Base-by-base conservation (phyloP, 2,797 vertebrate genomes). In the Acanthiza pusilla region DNA sequence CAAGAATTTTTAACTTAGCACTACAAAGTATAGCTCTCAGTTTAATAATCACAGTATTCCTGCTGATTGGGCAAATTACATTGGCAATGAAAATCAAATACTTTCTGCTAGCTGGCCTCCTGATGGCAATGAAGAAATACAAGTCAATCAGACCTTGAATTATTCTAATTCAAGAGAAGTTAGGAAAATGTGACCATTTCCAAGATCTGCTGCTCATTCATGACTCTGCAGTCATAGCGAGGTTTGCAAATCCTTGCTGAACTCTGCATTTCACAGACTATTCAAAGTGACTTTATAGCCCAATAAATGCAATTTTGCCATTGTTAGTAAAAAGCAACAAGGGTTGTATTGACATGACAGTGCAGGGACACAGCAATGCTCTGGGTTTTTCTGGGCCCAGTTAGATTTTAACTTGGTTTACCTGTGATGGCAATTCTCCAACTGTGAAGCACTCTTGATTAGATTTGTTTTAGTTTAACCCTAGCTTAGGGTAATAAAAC, bases 11-110 rank as follows among this genome's bases (percentile, higher is more conserved):
- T 92, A 87, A 91, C 82, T 82, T 73, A 70, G 48, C 57, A 88
- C 21, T 89, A 73, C n/a, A 92, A 84, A 58, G 73, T 88, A 67
- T n/a, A 90, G 79, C 58, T 51, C 66, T 76, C 45, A 51, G 76
- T 89, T 89, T 82, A 92, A 92, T 85, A 92, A 84, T 48, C 57
- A 51, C 71, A 76, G 53, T 48, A 82, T 90, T 93, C 84, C 77
- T 83, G 51, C 40, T 79, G 60, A 76, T 32, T 48, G 34, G 80
- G 61, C 25, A 82, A 87, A 87, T 76, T 63, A 60, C 45, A 82
- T 42, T 38, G 38, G 78, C 0, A 1, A 87, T 57, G 53, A 74
- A 92, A 94, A 95, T 67, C 68, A 91, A 93, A 85, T 60, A 63
- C 61, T 61, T 94, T 92, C 82, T 74, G 13, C 83, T 80, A 85